Evolutionary conservation across 2,888 invertebrate genomes (phyloP), one percentile per base, ranked within the genome.

Genomic region (Dorcus hopei): DNA sequence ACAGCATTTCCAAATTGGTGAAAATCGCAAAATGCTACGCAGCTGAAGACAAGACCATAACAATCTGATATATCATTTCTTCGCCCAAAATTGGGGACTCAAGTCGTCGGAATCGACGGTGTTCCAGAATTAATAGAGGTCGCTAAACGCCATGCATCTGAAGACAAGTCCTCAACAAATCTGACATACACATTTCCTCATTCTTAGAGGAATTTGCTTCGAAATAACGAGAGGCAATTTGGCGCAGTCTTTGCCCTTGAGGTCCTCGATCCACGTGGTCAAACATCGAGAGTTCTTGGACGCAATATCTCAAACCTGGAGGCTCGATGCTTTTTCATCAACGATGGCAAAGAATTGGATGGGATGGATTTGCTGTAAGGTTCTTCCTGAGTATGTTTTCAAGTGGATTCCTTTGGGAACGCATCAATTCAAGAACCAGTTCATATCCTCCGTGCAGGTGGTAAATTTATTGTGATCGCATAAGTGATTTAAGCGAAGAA

Each of bases 391-490:
- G 80, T 83, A 90, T 74, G 63, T 93, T 0, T 68, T 93, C 0
- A 80, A 81, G 38, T 51, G 87, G 0, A 73, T 93, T 9, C 94
- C 96, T n/a, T 77, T 77, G 61, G 94, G 93, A 3, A 92, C 93
- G 0, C 96, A 97, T 74, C 85, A 93, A 60, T 95, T n/a, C n/a
- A n/a, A 90, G 86, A 84, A 91, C 6, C 91, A 93, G 77, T 91
- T 96, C 76, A 84, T 93, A 11, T 80, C 85, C 0, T 92, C 93
- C 14, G 16, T 1, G 23, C 16, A 45, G 11, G 26, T 49, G n/a
- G 33, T 5, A 14, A 3, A 49, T 8, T 9, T 49, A 8, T 16
- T 49, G 19, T 3, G 33, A 49, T 9, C 9, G 5, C 9, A 33
- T 33, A 33, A 19, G 49, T 26, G 3, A 33, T n/a, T n/a, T n/a